Evolutionary conservation across 30 jellyfish, hydroid and myxozoan genomes (phyloP).

Genomic region (Catostylus mosaicus): DNA sequence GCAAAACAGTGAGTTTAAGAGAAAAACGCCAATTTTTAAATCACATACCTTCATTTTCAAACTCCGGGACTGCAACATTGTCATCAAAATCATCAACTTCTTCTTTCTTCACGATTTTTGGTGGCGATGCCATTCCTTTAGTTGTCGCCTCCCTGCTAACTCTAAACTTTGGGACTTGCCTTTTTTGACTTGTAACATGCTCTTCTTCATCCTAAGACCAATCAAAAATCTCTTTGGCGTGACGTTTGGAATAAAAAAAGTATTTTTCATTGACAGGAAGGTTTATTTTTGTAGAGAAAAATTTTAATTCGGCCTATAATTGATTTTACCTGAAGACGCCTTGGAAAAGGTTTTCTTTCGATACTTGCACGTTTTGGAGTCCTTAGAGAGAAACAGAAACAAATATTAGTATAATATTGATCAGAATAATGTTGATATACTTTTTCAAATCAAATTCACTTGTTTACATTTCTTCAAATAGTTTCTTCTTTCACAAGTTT

Average conservation of each 20-base stretch:
- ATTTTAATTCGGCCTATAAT: too few relatives aligned
- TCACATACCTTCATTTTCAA: neutral
- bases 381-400: neutral
- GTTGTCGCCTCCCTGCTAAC: slow-evolving; percentile 27
- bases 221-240: neutral
- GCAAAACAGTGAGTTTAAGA: too few relatives aligned
- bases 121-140: slow-evolving; percentile 5
- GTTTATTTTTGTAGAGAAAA: too few relatives aligned
- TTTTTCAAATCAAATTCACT: too few relatives aligned
- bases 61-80: neutral
- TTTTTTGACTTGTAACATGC: neutral
- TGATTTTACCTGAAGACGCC: slow-evolving; percentile 53
- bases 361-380: slow-evolving; percentile 46
- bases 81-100: neutral
- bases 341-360: slow-evolving; percentile 25
- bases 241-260: neutral
- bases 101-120: neutral
- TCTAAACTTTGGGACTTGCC: slow-evolving; percentile 26
- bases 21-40: too few relatives aligned
- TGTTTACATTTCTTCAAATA: too few relatives aligned
- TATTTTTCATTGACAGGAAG: too few relatives aligned
- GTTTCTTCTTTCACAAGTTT: too few relatives aligned
- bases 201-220: slow-evolving; percentile 14
- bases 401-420: neutral
- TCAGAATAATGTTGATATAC: too few relatives aligned